Evolutionary conservation across 2,113 vertebrate genomes (phyloP).

Genomic region (Xenopus laevis): DNA sequence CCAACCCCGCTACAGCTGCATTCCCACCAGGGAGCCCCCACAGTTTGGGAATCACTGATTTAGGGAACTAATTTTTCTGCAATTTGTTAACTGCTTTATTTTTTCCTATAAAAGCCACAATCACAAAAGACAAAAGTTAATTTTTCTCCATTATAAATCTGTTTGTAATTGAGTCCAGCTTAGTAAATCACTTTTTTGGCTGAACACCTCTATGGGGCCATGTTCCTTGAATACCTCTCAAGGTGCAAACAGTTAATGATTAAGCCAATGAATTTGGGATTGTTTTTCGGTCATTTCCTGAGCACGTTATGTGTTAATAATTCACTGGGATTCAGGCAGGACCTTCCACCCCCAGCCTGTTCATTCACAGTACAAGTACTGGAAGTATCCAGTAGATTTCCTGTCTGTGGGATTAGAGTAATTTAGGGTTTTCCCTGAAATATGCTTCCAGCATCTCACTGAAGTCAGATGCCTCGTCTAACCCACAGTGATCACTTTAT

Average conservation of each 20-base stretch:
- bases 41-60: too few relatives aligned
- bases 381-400: slow-evolving; percentile 4
- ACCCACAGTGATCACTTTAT: slow-evolving; percentile 3
- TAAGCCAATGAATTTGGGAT: not conserved
- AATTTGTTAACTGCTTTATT: too few relatives aligned
- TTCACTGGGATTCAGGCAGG: not conserved
- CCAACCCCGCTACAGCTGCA: too few relatives aligned
- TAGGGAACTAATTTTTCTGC: too few relatives aligned
- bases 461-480: not conserved
- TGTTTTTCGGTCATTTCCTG: not conserved
- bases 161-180: too few relatives aligned
- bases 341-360: not conserved
- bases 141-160: too few relatives aligned
- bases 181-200: too few relatives aligned
- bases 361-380: not conserved
- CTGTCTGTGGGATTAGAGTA: slow-evolving; percentile 5
- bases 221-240: not conserved
- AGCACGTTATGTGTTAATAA: slow-evolving; percentile 4
- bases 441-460: not conserved
- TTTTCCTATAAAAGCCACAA: too few relatives aligned
- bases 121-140: too few relatives aligned
- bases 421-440: slow-evolving; percentile 22
- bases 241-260: not conserved
- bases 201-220: not conserved
- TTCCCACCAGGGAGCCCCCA: too few relatives aligned